phyloP scores from a whole-genome alignment of 2,113 vertebrate species.

The Rhinichthys klamathensis region DNA sequence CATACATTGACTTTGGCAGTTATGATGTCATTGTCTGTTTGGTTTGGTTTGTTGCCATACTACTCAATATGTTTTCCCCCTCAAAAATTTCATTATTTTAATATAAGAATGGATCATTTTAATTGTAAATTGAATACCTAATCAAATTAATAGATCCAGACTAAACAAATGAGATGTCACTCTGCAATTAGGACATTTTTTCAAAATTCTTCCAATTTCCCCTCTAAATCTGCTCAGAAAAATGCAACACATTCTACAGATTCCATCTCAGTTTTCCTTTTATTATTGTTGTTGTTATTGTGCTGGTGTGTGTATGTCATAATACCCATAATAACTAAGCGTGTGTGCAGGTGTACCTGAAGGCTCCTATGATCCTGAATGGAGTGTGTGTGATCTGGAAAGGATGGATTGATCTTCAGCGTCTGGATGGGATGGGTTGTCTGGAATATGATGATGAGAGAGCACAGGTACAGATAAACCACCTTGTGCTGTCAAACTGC shows the following conservation, averaged over 20 bases:
- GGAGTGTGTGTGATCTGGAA: constrained; percentile 99
- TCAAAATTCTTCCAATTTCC: not conserved
- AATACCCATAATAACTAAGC: not conserved
- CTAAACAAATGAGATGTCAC: not conserved
- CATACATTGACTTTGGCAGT: not conserved
- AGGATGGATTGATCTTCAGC: constrained; percentile 97
- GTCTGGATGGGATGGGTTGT: constrained; percentile 97
- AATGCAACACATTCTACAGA: not conserved
- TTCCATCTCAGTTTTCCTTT: not conserved
- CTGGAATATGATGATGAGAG: constrained; percentile 97
- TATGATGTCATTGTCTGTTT: not conserved
- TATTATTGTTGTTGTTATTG: not conserved
- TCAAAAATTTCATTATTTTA: not conserved
- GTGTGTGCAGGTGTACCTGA: constrained; percentile 87
- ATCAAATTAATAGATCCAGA: not conserved
- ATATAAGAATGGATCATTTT: not conserved
- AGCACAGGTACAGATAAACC: constrained; percentile 84
- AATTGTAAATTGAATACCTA: too few relatives aligned
- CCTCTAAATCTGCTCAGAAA: not conserved
- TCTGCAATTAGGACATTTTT: not conserved
- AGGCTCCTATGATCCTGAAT: constrained; percentile 98
- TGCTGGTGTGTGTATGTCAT: not conserved
- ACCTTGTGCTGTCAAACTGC: not conserved
- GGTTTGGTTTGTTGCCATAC: too few relatives aligned
- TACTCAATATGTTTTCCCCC: too few relatives aligned